Percentiles rank a stretch among this genome's conserved stretches.
phyloP scores from a whole-genome alignment of 2,113 vertebrate species.

The Procavia capensis region DNA sequence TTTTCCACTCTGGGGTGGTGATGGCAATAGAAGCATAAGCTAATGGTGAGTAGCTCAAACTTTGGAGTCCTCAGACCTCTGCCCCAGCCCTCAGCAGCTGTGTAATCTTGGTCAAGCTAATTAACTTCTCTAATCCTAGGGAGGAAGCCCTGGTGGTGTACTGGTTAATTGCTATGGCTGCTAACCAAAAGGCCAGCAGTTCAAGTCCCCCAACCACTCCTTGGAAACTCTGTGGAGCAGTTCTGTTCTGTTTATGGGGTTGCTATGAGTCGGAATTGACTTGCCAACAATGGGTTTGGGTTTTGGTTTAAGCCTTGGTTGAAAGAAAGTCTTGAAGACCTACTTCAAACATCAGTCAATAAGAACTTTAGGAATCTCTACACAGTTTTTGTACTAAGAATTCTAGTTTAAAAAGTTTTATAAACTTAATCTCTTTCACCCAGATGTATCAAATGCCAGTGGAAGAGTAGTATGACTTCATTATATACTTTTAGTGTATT shows the following conservation, averaged over 20 bases:
- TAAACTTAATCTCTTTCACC: constrained; percentile 89
- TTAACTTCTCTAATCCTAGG: not conserved
- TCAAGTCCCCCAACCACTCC: too few relatives aligned
- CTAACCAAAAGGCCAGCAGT: too few relatives aligned
- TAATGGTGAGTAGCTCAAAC: not conserved
- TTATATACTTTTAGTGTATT: not conserved
- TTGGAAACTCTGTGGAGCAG: too few relatives aligned
- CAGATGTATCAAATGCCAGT: constrained; percentile 88
- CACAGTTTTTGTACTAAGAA: constrained; percentile 92
- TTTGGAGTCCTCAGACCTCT: not conserved
- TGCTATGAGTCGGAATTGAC: too few relatives aligned
- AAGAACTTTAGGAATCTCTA: constrained; percentile 63
- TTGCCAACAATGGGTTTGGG: too few relatives aligned
- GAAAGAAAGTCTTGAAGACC: not conserved
- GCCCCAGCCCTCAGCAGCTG: not conserved
- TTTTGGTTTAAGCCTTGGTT: not conserved
- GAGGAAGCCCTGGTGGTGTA: too few relatives aligned
- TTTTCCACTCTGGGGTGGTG: not conserved
- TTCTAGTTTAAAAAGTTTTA: constrained; percentile 92
- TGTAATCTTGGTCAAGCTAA: not conserved
- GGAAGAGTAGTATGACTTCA: constrained; percentile 76
- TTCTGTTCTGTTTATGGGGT: too few relatives aligned
- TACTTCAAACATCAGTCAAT: not conserved
- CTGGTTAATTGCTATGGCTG: too few relatives aligned
- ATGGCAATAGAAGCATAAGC: not conserved